Evolutionary conservation across 2,888 invertebrate genomes (phyloP).

Genomic region (Macrosoma leucophasiata): DNA sequence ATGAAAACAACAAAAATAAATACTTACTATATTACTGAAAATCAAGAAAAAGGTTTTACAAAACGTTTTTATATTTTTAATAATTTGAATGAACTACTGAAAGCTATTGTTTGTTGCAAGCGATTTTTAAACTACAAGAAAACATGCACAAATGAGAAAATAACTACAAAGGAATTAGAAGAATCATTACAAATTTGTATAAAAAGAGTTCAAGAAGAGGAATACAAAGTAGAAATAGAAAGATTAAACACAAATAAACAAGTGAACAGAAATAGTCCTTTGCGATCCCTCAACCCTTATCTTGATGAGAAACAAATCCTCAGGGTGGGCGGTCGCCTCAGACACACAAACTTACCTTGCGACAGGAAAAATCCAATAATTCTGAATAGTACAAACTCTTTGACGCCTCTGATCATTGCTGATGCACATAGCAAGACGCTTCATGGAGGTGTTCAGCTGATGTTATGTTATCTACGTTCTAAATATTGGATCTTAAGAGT

Average conservation of each 20-base stretch:
- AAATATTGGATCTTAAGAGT: conserved; percentile 28
- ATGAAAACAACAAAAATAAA: conserved; percentile 1
- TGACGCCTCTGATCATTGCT: too few relatives aligned
- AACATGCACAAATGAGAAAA: not conserved
- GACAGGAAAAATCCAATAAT: too few relatives aligned
- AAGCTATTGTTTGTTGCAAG: not conserved
- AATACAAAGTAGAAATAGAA: conserved; percentile 2
- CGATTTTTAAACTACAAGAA: conserved; percentile 1
- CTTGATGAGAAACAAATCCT: conserved; percentile 1
- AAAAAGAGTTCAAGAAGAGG: conserved; percentile 14
- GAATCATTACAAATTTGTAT: conserved; percentile 19
- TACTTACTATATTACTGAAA: not conserved
- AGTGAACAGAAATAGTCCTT: not conserved
- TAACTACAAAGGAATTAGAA: conserved; percentile 21
- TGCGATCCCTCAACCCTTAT: conserved; percentile 11
- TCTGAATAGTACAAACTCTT: too few relatives aligned
- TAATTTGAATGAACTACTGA: conserved; percentile 1
- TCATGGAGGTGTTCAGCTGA: conserved; percentile 21
- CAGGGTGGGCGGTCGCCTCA: conserved; percentile 3
- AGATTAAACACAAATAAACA: not conserved
- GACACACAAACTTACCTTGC: not conserved
- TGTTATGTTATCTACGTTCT: conserved; percentile 24
- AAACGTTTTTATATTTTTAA: not conserved
- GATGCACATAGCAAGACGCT: too few relatives aligned
- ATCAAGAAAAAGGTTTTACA: not conserved